Base-by-base conservation (phyloP, 2,113 vertebrate species). In the Turdus rufiventris region DNA sequence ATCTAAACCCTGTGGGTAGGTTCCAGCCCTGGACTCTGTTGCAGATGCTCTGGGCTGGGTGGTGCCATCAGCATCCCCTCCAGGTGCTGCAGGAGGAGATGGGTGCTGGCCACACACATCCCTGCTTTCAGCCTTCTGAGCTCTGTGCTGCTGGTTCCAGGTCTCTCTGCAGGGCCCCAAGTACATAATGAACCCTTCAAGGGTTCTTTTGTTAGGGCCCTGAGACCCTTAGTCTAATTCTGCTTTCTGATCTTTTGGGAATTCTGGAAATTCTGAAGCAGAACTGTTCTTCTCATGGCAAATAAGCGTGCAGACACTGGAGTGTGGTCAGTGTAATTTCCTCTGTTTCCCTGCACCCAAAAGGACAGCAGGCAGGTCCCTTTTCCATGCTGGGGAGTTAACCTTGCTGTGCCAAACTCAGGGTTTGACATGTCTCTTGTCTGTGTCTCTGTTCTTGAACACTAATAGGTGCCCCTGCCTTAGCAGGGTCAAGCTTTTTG, bases 131-230 rank as follows among this genome's bases (percentile, higher is more conserved):
- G 3, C 36, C 21, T 8, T 23, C 23, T 19, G 56, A 48, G 38
- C 15, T 14, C 42, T 13, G 5, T 5, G 6, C 0, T 34, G 25
- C 23, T 38, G 24, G 6, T 74, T 82, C 56, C 33, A 45, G 14
- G 10, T 58, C 42, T 38, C 38, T 67, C 38, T 67, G 18, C 18
- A 60, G 28, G 15, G 7, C 68, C 28, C n/a, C 25, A 50, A 36
- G 36, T 5, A 2, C 10, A 6, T 6, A 9, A 6, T 5, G 8
- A 81, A 12, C 7, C 3, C 7, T 43, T 21, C 5, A 51, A 40
- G 26, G 11, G 8, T 3, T 72, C 23, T 8, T 65, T 54, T 76
- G 8, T 68, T 36, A 12, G 72, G 9, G 19, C 54, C 24, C 42
- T 67, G 38, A 57, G 34, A 72, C 21, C 26, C 68, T 12, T 5